Percentiles rank a stretch among this genome's conserved stretches.
These are phyloP conservation scores for Dasypogon diadema DNA, from an alignment of 2,888 invertebrate genomes.

Conservation along the genomic window DNA sequence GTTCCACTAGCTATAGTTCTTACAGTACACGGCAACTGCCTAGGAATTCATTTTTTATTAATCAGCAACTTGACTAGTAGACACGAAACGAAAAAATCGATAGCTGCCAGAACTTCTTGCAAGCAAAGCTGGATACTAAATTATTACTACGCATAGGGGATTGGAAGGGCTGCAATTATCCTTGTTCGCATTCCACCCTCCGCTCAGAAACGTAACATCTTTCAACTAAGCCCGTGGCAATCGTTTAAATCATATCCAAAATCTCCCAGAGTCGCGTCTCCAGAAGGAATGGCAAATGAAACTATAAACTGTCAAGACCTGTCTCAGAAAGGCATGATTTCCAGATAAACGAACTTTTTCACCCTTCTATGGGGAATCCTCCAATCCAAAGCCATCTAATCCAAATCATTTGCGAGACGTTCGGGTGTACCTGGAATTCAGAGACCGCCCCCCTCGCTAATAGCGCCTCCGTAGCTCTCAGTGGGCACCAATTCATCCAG, in stretches of 20 bases:
- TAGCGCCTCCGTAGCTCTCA: background rate
- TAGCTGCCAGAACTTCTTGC: constrained; percentile 1
- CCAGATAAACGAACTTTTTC: constrained; percentile 16
- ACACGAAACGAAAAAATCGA: constrained; percentile 24
- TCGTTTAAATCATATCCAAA: background rate
- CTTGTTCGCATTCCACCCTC: too few relatives aligned
- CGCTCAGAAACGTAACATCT: too few relatives aligned
- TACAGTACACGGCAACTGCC: constrained; percentile 20
- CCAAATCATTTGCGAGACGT: too few relatives aligned
- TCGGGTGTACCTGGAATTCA: too few relatives aligned
- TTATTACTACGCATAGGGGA: constrained; percentile 33
- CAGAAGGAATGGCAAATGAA: too few relatives aligned
- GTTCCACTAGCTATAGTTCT: background rate
- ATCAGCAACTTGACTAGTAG: constrained; percentile 27
- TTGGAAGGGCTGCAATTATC: constrained; percentile 1
- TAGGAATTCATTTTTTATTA: constrained; percentile 39
- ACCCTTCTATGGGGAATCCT: too few relatives aligned
- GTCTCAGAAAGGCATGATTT: too few relatives aligned
- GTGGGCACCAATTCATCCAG: background rate
- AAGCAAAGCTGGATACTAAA: constrained; percentile 6
- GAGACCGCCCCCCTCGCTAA: too few relatives aligned
- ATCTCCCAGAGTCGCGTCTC: too few relatives aligned
- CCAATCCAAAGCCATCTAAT: too few relatives aligned
- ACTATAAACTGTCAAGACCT: too few relatives aligned
- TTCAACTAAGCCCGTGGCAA: too few relatives aligned